A percentile compares a stretch with the other conserved stretches of the same genome.
Conservation (phyloP, 2,797 vertebrate genomes). For the Sardinella longiceps region DNA sequence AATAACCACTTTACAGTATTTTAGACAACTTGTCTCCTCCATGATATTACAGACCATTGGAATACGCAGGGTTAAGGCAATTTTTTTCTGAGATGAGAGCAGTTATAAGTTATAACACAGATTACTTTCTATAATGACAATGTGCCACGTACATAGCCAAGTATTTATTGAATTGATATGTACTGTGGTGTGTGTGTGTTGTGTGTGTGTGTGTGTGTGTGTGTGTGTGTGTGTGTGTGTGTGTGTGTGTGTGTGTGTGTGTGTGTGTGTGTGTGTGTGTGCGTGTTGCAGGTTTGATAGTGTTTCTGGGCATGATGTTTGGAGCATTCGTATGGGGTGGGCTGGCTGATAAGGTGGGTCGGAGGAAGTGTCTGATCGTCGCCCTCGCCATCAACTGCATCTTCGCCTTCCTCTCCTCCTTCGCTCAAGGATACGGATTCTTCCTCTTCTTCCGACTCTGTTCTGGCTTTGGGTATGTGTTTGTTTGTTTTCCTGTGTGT, state of each 20-base stretch:
- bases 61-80: no score
- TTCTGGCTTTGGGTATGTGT: slow-evolving; percentile 87
- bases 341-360: slow-evolving; percentile 91
- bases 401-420: slow-evolving; percentile 91
- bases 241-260: slow-evolving; percentile 11
- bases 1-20: no score
- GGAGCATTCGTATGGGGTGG: slow-evolving; percentile 92
- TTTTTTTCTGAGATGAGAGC: no score
- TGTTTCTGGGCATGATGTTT: slow-evolving; percentile 96
- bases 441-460: slow-evolving; percentile 97
- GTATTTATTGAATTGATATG: background rate
- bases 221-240: slow-evolving; percentile 15
- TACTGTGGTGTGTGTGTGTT: background rate
- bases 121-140: background rate
- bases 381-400: slow-evolving; percentile 87
- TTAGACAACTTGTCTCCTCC: background rate
- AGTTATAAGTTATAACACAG: background rate
- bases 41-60: background rate
- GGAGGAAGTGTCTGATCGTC: slow-evolving; percentile 85
- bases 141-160: no score
- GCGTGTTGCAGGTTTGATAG: slow-evolving; percentile 80
- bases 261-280: slow-evolving; percentile 16
- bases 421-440: slow-evolving; percentile 90
- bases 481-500: background rate
- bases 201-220: slow-evolving; percentile 5